Percentiles rank a stretch among this genome's conserved stretches.
Conservation (phyloP, 2,888 invertebrate species). For the Schizaphis graminum region DNA sequence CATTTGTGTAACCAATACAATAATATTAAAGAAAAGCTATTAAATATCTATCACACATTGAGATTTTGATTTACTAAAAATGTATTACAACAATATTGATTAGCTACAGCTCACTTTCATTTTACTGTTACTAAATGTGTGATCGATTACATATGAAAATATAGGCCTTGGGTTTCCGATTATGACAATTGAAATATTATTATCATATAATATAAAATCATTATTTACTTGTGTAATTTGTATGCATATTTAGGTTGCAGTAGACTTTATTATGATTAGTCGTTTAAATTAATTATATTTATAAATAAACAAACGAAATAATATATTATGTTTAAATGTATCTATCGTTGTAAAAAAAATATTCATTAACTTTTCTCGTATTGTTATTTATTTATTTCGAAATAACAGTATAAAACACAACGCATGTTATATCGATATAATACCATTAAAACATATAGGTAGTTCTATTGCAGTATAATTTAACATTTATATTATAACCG, state of each 20-base stretch:
- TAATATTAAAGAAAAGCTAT: neutral
- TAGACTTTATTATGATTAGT: neutral
- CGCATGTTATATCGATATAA: neutral
- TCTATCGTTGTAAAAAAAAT: neutral
- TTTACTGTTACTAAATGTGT: slow-evolving; percentile 11
- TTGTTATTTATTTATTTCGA: no score
- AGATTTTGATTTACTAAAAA: slow-evolving; percentile 26
- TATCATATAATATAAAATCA: neutral
- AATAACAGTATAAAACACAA: no score
- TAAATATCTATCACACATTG: neutral
- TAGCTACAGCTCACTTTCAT: slow-evolving; percentile 51
- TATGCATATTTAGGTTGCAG: neutral
- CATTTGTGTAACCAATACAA: neutral
- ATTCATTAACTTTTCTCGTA: neutral
- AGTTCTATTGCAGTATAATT: neutral
- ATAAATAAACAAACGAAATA: neutral
- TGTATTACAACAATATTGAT: slow-evolving; percentile 34
- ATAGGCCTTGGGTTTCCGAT: neutral
- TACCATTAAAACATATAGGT: no score
- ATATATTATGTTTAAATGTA: neutral
- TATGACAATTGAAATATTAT: slow-evolving; percentile 43
- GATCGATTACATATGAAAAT: slow-evolving; percentile 34
- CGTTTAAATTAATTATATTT: neutral
- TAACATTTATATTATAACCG: neutral
- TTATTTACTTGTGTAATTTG: neutral